Percentiles rank a stretch among this genome's conserved stretches.
Conservation (phyloP, 2,113 vertebrate species). For the Scopus umbretta region DNA sequence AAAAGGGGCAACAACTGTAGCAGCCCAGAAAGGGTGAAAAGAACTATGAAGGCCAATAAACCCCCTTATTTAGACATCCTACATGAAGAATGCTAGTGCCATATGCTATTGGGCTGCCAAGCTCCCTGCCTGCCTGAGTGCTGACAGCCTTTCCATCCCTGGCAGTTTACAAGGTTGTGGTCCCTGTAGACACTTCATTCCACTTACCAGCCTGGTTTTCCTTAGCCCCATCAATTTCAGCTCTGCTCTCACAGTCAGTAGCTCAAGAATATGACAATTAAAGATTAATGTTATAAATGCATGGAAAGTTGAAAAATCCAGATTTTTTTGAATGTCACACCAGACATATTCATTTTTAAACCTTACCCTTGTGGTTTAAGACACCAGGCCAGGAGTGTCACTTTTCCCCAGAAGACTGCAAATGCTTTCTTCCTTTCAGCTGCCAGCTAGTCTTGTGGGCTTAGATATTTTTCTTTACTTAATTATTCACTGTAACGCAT, state of each 20-base stretch:
- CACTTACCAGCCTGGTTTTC: not conserved
- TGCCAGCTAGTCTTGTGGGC: not conserved
- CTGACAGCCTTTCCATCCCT: conserved; percentile 10
- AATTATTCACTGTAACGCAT: conserved; percentile 58
- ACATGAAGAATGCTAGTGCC: not conserved
- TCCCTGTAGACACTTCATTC: not conserved
- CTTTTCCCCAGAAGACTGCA: conserved; percentile 43
- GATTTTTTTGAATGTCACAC: not conserved
- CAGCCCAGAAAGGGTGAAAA: not conserved
- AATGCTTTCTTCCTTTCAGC: conserved; percentile 41
- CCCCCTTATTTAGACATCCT: not conserved
- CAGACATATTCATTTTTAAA: conserved; percentile 30
- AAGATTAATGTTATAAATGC: conserved; percentile 46
- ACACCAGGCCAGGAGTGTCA: conserved; percentile 27
- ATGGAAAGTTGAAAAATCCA: conserved; percentile 1
- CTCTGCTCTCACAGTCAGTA: not conserved
- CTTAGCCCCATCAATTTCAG: not conserved
- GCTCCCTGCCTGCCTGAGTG: not conserved
- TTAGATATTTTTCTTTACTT: conserved; percentile 46
- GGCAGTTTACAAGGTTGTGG: not conserved
- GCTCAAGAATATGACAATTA: conserved; percentile 3
- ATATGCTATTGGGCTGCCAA: not conserved
- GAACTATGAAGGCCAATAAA: not conserved
- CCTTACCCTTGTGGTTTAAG: conserved; percentile 1
- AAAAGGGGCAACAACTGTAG: not conserved